Conservation (phyloP, 2,888 invertebrate species). For the Atrina japonica region DNA sequence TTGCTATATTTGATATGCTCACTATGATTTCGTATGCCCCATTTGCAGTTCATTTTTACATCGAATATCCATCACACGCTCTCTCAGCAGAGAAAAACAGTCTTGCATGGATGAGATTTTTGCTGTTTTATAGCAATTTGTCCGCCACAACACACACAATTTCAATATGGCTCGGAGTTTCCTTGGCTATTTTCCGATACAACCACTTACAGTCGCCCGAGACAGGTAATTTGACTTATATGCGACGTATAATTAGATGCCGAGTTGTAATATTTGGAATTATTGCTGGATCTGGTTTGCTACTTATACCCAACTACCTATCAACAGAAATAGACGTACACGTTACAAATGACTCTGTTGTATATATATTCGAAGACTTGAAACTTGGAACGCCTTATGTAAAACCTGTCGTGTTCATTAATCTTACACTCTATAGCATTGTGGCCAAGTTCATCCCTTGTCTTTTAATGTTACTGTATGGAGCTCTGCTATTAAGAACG, state of each 20-base stretch:
- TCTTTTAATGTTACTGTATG: slow-evolving; percentile 88
- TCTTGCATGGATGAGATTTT: slow-evolving; percentile 79
- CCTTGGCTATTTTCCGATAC: slow-evolving; percentile 94
- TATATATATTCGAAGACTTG: slow-evolving; percentile 61
- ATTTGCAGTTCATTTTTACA: slow-evolving; percentile 86
- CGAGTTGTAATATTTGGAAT: slow-evolving; percentile 88
- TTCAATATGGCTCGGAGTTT: slow-evolving; percentile 95
- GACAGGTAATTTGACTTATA: slow-evolving; percentile 84
- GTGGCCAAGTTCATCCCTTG: slow-evolving; percentile 95
- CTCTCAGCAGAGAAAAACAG: slow-evolving; percentile 71
- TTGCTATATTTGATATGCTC: slow-evolving; percentile 95
- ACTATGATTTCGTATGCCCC: slow-evolving; percentile 96
- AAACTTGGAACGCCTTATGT: slow-evolving; percentile 57
- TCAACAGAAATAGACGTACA: slow-evolving; percentile 85
- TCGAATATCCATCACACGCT: slow-evolving; percentile 57
- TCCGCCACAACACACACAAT: slow-evolving; percentile 94
- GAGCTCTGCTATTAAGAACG: slow-evolving; percentile 77
- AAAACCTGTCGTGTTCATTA: slow-evolving; percentile 79
- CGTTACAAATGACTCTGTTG: slow-evolving; percentile 47
- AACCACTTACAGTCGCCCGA: slow-evolving; percentile 86
- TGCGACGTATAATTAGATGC: slow-evolving; percentile 83
- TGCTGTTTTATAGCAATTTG: slow-evolving; percentile 91
- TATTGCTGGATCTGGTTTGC: slow-evolving; percentile 90
- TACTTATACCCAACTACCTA: slow-evolving; percentile 92
- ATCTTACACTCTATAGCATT: slow-evolving; percentile 95